Conservation (phyloP, 2,113 vertebrate species). For the Sceloporus tristichus region DNA sequence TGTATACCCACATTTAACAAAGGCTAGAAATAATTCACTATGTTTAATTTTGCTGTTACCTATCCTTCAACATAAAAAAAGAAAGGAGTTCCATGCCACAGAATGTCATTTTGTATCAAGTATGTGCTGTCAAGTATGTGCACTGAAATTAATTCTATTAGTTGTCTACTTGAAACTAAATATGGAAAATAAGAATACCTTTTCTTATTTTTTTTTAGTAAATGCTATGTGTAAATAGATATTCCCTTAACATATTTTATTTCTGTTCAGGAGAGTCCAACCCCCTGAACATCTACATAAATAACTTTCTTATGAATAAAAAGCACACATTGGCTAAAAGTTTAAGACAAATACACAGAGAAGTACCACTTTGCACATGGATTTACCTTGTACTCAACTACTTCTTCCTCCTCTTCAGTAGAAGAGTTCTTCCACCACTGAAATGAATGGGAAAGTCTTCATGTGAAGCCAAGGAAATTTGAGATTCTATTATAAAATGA, state of each 20-base stretch:
- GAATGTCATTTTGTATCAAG: neutral
- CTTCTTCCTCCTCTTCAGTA: neutral
- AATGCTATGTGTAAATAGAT: conserved; percentile 3
- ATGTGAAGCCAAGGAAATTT: neutral
- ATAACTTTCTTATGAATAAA: neutral
- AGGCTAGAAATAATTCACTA: neutral
- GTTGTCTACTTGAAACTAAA: neutral
- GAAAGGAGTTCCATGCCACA: neutral
- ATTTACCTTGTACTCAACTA: neutral
- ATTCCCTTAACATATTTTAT: neutral
- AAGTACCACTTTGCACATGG: neutral
- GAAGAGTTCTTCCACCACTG: neutral
- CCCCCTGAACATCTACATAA: too few relatives aligned
- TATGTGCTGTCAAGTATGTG: neutral
- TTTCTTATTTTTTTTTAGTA: conserved; percentile 3
- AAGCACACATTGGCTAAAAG: neutral
- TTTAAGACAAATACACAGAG: neutral
- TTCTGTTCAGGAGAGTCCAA: neutral
- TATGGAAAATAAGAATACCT: neutral
- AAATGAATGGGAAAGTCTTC: neutral
- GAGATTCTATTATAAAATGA: neutral
- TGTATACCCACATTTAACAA: neutral
- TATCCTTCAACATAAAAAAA: neutral
- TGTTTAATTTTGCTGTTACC: neutral
- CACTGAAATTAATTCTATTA: neutral